Evolutionary conservation across 2,888 invertebrate species (phyloP), one percentile per base, ranked within the genome.

Genomic region (Balanococcus diminutus): DNA sequence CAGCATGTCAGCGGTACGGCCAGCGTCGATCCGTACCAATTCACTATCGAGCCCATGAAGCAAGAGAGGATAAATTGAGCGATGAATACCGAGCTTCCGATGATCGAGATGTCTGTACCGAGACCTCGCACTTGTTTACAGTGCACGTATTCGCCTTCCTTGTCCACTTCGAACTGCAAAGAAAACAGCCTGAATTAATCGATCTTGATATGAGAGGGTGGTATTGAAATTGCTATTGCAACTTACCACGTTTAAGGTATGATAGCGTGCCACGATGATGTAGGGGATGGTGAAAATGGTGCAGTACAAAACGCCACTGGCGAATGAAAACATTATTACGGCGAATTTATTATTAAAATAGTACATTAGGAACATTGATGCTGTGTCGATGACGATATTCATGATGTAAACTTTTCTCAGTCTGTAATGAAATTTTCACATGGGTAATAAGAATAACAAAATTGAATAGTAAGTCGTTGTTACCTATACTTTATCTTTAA

Each of bases 201-300:
- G 2, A 56, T 2, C 22, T 56, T 22, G 9, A 42, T 14, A 42
- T 11, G 6, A n/a, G n/a, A n/a, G n/a, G n/a, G n/a, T n/a, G 1
- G 14, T 42, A 42, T 3, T 42, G 19, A 0, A 56, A 56, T 8
- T 19, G 72, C 5, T 28, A 11, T n/a, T 9, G 6, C 9, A 86
- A 89, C 92, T 92, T 91, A 97, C 98, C 91, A 93, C 94, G 88
- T 96, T 95, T 87, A 94, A 94, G n/a, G 96, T 94, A 89, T 98
- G 98, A 90, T 98, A 98, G 90, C 96, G 96, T 5, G 98, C 98
- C 36, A 98, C 94, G 85, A 98, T 91, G 46, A 98, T 91, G 89
- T 98, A 98, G 0, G 98, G 98, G 96, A 98, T 96, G 11, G 98
- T 98, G 90, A 98, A 98, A 32, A 98, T 92, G 0, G 98, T 98